Evolutionary conservation across 2,888 invertebrate genomes (phyloP), one percentile per base, ranked within the genome.

Genomic region (Lycophotia porphyrea): DNA sequence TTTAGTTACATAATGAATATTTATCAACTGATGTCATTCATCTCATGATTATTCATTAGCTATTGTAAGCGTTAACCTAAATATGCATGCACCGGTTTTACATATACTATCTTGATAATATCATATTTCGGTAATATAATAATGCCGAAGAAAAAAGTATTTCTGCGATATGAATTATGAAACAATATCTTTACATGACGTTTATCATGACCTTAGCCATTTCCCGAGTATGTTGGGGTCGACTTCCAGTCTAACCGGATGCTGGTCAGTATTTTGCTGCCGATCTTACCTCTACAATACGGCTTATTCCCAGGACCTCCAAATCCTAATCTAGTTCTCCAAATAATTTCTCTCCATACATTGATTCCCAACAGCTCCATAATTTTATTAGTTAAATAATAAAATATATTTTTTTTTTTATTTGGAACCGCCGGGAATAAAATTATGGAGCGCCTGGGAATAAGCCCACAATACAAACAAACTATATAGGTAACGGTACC

Each of bases 1-100:
- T 92, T 91, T 90, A 88, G 88, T 90, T 82, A 82, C 89, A 90
- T 87, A 84, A 89, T 93, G 93, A 93, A 93, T 93, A 93, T 93
- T 92, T 93, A 93, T 92, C 84, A 92, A 86, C 78, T 84, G 75
- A 88, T 91, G 91, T 90, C 91, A 92, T 89, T 91, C 86, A 75
- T 74, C 88, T 93, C 90, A 92, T 93, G 93, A 93, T 93, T 93
- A 93, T 78, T 90, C 89, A 92, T 89, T 81, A 87, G 87, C 76
- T 87, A 87, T 84, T 78, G 81, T 87, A 81, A 61, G 49, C 71
- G 67, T 67, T 65, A 73, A 73, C 36, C 52, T 64, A 70, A 69
- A 66, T 75, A 60, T 55, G 71, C 39, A 70, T 73, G 67, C 76
- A 82, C 55, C 21, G 36, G 71, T 66, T 63, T 64, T 55, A 68